A percentile compares a stretch with the other conserved stretches of the same genome.
Evolutionary conservation across 1,140 invertebrate species (phyloP).

Genomic region (Colletes gigas): DNA sequence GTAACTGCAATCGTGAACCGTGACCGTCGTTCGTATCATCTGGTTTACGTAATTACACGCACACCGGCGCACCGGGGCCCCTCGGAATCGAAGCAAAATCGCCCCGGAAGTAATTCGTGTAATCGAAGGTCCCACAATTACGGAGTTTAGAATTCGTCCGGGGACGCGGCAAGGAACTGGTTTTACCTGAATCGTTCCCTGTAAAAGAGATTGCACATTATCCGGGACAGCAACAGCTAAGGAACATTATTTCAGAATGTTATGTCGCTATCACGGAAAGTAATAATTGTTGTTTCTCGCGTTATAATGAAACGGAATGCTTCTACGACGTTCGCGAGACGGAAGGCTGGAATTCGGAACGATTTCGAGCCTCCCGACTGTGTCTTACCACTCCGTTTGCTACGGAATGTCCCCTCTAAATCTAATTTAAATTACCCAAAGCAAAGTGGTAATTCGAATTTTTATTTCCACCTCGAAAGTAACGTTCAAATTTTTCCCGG

Average conservation of each 20-base stretch:
- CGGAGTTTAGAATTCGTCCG: conserved; percentile 24
- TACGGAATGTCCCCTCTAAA: too few species aligned
- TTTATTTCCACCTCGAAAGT: too few species aligned
- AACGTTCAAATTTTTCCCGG: too few species aligned
- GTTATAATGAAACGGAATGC: not conserved
- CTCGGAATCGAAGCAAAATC: conserved; percentile 17
- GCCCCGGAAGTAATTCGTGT: conserved; percentile 47
- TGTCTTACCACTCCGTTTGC: not conserved
- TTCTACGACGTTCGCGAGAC: not conserved
- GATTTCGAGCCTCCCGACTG: not conserved
- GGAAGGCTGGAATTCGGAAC: not conserved
- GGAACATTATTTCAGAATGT: conserved; percentile 4
- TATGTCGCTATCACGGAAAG: not conserved
- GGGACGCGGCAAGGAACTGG: not conserved
- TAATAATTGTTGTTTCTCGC: conserved; percentile 3
- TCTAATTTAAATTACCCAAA: too few species aligned
- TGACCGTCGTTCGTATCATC: conserved; percentile 59
- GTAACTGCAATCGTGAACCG: conserved; percentile 64
- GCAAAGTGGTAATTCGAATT: too few species aligned
- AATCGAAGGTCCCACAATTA: conserved; percentile 5
- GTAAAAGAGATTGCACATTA: conserved; percentile 17
- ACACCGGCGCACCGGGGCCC: not conserved
- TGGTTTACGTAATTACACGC: conserved; percentile 66
- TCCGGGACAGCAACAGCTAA: not conserved
- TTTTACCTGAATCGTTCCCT: conserved; percentile 21